A percentile compares a stretch with the other conserved stretches of the same genome.
phyloP scores from a whole-genome alignment of 1,140 invertebrate genomes.

The Glossosoma conforme region DNA sequence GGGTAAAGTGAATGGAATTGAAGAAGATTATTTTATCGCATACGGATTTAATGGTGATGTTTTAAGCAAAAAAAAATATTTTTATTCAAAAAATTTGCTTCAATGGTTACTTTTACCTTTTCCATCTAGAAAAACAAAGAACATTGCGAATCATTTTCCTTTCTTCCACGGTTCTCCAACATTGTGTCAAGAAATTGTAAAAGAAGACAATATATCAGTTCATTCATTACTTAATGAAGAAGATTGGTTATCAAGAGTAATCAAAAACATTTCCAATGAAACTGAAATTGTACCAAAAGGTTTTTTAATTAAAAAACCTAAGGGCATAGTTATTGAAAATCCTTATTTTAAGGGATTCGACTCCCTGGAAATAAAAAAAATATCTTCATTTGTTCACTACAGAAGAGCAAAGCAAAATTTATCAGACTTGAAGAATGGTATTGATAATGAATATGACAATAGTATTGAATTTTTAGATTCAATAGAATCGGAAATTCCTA shows the following conservation, averaged over 20 bases:
- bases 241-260: background rate
- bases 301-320: background rate
- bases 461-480: background rate
- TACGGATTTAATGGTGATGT: background rate
- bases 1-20: background rate
- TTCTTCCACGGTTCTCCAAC: background rate
- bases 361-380: background rate
- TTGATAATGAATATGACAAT: background rate
- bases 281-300: background rate
- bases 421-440: background rate
- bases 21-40: background rate
- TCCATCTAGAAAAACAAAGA: background rate
- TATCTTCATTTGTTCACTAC: background rate
- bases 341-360: background rate
- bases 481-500: background rate
- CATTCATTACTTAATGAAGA: background rate
- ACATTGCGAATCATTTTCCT: background rate
- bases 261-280: background rate
- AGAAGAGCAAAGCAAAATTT: background rate
- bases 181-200: background rate
- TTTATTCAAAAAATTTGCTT: background rate
- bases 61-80: background rate
- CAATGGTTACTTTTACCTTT: background rate
- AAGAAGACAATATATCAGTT: background rate
- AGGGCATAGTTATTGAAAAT: slow-evolving; percentile 1